A percentile compares a stretch with the other conserved stretches of the same genome.
phyloP scores from a whole-genome alignment of 2,113 vertebrate species.

The Leptocoma aspasia region DNA sequence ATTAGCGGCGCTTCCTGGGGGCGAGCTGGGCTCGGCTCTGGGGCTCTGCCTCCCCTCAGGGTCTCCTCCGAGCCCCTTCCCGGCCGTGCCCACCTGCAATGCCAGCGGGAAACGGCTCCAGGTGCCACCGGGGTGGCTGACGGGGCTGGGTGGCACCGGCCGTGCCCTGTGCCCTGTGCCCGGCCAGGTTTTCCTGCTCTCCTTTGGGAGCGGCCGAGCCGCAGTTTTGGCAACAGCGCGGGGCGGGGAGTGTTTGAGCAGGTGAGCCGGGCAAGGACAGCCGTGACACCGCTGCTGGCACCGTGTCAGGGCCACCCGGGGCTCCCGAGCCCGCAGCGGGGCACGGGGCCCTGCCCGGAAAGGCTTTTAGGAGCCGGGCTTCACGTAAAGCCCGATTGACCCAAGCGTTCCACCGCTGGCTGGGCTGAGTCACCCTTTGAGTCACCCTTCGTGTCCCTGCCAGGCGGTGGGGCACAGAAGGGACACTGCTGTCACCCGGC shows the following conservation, averaged over 20 bases:
- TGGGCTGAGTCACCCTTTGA: background rate
- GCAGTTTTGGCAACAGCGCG: constrained; percentile 16
- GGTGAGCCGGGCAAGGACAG: background rate
- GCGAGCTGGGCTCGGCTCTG: background rate
- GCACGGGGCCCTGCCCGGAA: rapidly evolving
- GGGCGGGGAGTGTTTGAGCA: background rate
- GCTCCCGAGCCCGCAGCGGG: rapidly evolving
- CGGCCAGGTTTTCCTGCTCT: background rate
- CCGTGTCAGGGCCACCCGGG: background rate
- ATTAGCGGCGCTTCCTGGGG: rapidly evolving
- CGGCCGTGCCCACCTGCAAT: background rate
- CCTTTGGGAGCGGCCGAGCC: background rate
- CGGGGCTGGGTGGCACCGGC: background rate
- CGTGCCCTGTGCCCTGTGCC: rapidly evolving
- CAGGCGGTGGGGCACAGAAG: background rate
- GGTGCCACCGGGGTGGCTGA: background rate
- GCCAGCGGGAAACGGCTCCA: background rate
- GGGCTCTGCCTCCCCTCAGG: background rate
- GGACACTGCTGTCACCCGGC: background rate
- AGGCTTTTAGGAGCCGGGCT: background rate
- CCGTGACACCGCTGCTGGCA: background rate
- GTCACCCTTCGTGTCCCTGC: background rate
- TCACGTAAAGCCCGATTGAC: background rate
- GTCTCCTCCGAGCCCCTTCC: background rate
- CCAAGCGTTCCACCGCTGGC: background rate